phyloP scores from a whole-genome alignment of 2,113 vertebrate genomes.

The Polypterus bichir region DNA sequence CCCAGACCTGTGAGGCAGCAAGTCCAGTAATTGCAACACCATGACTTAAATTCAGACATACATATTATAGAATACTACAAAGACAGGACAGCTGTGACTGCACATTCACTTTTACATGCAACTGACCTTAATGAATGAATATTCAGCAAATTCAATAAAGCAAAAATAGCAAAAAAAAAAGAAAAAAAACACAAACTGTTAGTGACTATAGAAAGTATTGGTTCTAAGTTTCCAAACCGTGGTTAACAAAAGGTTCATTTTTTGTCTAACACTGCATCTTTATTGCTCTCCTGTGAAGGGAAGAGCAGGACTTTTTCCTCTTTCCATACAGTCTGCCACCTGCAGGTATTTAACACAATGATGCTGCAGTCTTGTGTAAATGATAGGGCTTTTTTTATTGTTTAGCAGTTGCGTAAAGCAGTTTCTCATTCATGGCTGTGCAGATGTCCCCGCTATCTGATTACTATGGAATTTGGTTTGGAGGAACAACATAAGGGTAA shows the following conservation, averaged over 20 bases:
- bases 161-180: too few relatives aligned
- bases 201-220: too few relatives aligned
- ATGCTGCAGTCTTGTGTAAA: conserved; percentile 20
- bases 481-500: conserved; percentile 10
- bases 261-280: not conserved
- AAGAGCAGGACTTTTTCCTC: not conserved
- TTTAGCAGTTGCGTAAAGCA: conserved; percentile 16
- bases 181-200: too few relatives aligned
- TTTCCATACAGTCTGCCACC: conserved; percentile 4
- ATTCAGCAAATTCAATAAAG: too few relatives aligned
- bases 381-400: conserved; percentile 22
- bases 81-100: too few relatives aligned
- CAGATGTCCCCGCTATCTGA: conserved; percentile 28
- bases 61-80: too few relatives aligned
- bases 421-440: conserved; percentile 18
- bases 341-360: conserved; percentile 18
- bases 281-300: not conserved
- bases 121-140: too few relatives aligned
- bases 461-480: conserved; percentile 21
- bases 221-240: too few relatives aligned
- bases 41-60: too few relatives aligned
- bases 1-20: too few relatives aligned
- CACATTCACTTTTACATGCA: too few relatives aligned
- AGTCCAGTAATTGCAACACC: too few relatives aligned
- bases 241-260: not conserved